Base-by-base conservation (phyloP, 1,140 invertebrate species). In the Gonatopus flavifemur region DNA sequence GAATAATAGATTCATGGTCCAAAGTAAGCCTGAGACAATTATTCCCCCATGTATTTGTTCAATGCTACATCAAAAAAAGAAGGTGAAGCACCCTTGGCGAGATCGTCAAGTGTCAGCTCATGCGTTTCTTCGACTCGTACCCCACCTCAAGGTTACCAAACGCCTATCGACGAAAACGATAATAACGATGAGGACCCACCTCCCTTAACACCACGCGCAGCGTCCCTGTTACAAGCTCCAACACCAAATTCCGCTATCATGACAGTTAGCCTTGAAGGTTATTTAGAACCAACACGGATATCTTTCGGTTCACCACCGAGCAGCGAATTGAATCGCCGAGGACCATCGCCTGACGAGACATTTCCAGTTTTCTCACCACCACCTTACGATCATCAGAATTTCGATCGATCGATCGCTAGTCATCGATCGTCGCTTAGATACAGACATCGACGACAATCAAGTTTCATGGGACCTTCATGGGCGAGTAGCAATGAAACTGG, bases 291-390 rank as follows among this genome's bases (percentile, higher is more conserved):
- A 0, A 82, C 84, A 4, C 78, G 88, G 19, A 86, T 90, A 46
- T 89, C 88, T 2, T 89, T 88, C 66, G 85, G 86, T 43, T 88
- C 89, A 2, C 88, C 88, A 1, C 86, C 88, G 0, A 83, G 82
- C 50, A 88, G 86, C 30, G 87, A 88, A 57, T 67, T 88, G 3
- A 82, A 86, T 49, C 82, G 83, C 2, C 80, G 86, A 12, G 83
- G 81, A 24, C 82, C 82, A 35, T 88, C 83, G 35, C 85, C 85
- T 0, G 86, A 90, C 58, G 90, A 92, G 48, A 89, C 86, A 38
- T 92, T 89, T 55, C 89, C 89, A 1, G 87, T 91, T 10, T 92
- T 92, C 74, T 91, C 89, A 0, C 89, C 90, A 3, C 88, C 88
- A 3, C 88, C 88, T 0, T 86, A 85, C 49, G 79, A 64, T 48